Percentiles rank a stretch among this genome's conserved stretches.
Conservation (phyloP, 1,140 invertebrate genomes). For the Aphelinus atriplicis region DNA sequence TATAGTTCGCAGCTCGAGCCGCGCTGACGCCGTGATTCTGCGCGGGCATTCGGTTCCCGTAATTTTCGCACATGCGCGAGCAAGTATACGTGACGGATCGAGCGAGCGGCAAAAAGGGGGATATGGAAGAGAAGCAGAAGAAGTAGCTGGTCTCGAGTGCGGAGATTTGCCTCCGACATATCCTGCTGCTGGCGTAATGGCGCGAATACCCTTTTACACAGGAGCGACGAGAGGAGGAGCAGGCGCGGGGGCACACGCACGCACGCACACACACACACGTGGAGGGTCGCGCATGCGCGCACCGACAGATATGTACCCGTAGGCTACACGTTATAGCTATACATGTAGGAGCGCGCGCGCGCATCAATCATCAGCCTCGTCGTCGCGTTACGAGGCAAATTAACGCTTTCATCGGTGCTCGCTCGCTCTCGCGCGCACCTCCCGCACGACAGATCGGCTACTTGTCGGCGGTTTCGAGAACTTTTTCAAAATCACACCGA, state of each 20-base stretch:
- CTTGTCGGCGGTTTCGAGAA: not conserved
- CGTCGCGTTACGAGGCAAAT: conserved; percentile 31
- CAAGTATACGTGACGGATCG: not conserved
- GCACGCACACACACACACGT: no score
- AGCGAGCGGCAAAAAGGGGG: not conserved
- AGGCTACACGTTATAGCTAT: not conserved
- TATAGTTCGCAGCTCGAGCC: no score
- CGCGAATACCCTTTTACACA: not conserved
- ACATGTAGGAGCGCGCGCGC: not conserved
- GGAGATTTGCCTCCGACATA: conserved; percentile 2
- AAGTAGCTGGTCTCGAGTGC: conserved; percentile 2
- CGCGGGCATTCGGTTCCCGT: conserved; percentile 26
- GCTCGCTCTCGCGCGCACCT: not conserved
- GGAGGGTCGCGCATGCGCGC: conserved; percentile 20
- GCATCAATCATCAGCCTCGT: conserved; percentile 32
- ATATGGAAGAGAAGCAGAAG: not conserved
- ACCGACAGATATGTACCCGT: not conserved
- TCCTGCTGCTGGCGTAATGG: conserved; percentile 12
- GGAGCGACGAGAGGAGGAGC: no score
- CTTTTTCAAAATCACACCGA: conserved; percentile 19
- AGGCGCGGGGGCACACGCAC: no score
- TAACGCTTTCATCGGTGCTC: conserved; percentile 23
- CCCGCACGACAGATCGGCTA: no score
- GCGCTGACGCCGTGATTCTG: conserved; percentile 21
- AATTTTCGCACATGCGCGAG: conserved; percentile 20